phyloP scores from a whole-genome alignment of 1,140 invertebrate genomes.

The Bradysia coprophila region DNA sequence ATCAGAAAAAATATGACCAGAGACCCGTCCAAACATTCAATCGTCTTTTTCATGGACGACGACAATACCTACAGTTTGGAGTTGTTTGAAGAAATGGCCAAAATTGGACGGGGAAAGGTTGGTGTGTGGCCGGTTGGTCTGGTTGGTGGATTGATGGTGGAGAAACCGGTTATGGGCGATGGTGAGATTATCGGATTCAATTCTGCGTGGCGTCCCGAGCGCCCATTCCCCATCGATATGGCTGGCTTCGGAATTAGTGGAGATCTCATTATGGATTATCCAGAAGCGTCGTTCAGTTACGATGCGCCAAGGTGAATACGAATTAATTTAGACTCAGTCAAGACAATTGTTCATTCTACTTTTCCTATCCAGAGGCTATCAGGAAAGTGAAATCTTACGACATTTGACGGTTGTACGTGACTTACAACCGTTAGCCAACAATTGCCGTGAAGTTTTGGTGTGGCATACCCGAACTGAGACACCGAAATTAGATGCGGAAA shows the following conservation, averaged over 20 bases:
- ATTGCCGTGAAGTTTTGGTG: constrained; percentile 83
- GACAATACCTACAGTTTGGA: constrained; percentile 72
- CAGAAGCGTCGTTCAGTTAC: constrained; percentile 65
- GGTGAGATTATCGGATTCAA: constrained; percentile 61
- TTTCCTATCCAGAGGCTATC: constrained; percentile 74
- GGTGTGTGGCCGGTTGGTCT: constrained; percentile 96
- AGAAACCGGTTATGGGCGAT: constrained; percentile 53
- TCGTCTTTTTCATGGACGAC: constrained; percentile 97
- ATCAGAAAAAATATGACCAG: constrained; percentile 45
- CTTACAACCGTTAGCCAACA: constrained; percentile 75
- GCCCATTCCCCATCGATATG: constrained; percentile 95
- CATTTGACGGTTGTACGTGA: constrained; percentile 59
- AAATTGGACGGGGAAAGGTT: constrained; percentile 49
- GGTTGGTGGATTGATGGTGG: constrained; percentile 76
- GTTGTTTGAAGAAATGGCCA: constrained; percentile 48
- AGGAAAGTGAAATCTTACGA: constrained; percentile 79
- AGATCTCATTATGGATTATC: constrained; percentile 52
- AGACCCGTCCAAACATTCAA: constrained; percentile 35
- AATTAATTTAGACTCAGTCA: no score
- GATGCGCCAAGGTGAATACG: no score
- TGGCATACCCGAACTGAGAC: constrained; percentile 94
- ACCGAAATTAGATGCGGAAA: constrained; percentile 50
- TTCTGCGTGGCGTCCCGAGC: constrained; percentile 63
- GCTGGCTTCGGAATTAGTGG: constrained; percentile 93
- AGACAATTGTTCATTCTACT: no score